A percentile compares a stretch with the other conserved stretches of the same genome.
Conservation (phyloP, 1,140 invertebrate species). For the Drosophila ohnishii region DNA sequence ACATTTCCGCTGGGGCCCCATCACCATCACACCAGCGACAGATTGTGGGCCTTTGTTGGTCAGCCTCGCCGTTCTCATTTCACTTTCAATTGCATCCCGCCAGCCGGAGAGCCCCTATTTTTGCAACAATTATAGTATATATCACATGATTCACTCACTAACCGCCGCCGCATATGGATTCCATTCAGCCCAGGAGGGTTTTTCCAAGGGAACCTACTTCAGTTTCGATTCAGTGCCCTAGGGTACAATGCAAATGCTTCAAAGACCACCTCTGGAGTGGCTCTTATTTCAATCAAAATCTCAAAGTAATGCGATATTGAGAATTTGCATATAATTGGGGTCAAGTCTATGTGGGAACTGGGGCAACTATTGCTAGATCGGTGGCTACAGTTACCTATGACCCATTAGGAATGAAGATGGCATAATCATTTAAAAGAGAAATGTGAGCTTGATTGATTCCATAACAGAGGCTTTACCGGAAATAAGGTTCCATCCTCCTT, state of each 20-base stretch:
- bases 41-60: conserved; percentile 38
- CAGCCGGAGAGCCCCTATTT: conserved; percentile 24
- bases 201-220: conserved; percentile 8
- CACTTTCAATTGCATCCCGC: conserved; percentile 69
- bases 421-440: conserved; percentile 24
- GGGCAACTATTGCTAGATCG: conserved; percentile 25
- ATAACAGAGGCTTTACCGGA: conserved; percentile 5
- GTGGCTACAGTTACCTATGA: conserved; percentile 46
- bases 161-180: background rate
- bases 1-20: conserved; percentile 67
- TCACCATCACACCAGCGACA: conserved; percentile 19
- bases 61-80: conserved; percentile 42
- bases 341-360: conserved; percentile 65
- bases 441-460: conserved; percentile 6
- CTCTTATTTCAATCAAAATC: conserved; percentile 19
- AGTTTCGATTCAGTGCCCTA: conserved; percentile 8
- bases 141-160: conserved; percentile 17
- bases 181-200: background rate
- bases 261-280: background rate
- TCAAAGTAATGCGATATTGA: conserved; percentile 5
- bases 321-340: conserved; percentile 22
- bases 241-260: background rate
- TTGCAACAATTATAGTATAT: conserved; percentile 25
- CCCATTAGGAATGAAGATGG: conserved; percentile 18
- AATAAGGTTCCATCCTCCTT: conserved; percentile 17